Evolutionary conservation across 2,797 vertebrate genomes (phyloP), one percentile per base, ranked within the genome.

Genomic region (Echiichthys vipera): DNA sequence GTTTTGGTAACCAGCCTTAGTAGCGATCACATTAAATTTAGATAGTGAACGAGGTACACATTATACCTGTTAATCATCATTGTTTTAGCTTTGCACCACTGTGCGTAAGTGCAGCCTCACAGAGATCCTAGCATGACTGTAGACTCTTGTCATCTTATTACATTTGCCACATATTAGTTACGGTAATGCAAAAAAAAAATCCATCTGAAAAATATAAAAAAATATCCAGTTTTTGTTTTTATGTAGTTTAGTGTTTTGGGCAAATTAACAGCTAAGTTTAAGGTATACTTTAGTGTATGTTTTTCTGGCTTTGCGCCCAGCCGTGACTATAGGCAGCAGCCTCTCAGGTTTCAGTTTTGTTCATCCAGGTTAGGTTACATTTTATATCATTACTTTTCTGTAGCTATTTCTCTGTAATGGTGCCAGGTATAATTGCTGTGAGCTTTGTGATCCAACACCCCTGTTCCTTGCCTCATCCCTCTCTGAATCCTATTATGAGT

Each of bases 391-490:
- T 63, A 49, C 57, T 45, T 75, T 63, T 36, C 25, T 40, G 15
- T 22, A 39, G 40, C 36, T 13, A 3, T 12, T 25, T 65, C 43
- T 69, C 37, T 79, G 3, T 73, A 47, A 53, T 14, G 24, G 34
- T 58, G 49, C 51, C 36, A 63, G 30, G 71, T 11, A 34, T 69
- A 70, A 81, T 68, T 69, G 40, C 79, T 46, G 45, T 24, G 49
- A 78, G 49, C 50, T 68, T 78, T 54, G 59, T 63, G 61, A 74
- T 71, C 78, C 43, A 65, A 27, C 61, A 63, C 58, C 71, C 20
- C 43, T 76, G 69, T 66, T 77, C 39, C 40, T 51, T 45, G 10
- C 67, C 37, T 83, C 72, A 61, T 74, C 53, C 75, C 20, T 24
- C 42, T 61, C 57, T 65, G 37, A 65, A 80, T 73, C 71, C 51